phyloP scores from a whole-genome alignment of 2,888 invertebrate species.

The Colletes collaris region DNA sequence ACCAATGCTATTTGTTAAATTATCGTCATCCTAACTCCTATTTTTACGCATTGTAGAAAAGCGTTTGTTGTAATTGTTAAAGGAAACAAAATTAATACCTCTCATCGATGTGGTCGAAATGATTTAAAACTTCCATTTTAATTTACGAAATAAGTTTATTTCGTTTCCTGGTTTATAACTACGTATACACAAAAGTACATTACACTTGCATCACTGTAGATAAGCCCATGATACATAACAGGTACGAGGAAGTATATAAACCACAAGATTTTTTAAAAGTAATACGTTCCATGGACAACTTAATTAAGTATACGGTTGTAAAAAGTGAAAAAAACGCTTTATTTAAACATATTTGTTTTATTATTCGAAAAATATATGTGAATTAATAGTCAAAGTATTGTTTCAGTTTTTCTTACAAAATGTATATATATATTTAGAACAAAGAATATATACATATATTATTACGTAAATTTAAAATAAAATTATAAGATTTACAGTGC shows the following conservation, averaged over 20 bases:
- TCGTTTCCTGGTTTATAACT: background rate
- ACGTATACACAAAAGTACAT: slow-evolving; percentile 1
- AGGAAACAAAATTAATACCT: slow-evolving; percentile 44
- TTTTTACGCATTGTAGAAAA: background rate
- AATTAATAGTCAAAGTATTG: too few species aligned
- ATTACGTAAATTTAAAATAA: too few species aligned
- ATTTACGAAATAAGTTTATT: slow-evolving; percentile 11
- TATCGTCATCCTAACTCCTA: background rate
- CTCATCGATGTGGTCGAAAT: slow-evolving; percentile 56
- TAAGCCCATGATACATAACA: slow-evolving; percentile 1
- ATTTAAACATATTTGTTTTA: too few species aligned
- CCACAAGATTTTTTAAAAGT: too few species aligned
- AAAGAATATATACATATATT: too few species aligned
- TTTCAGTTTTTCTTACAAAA: too few species aligned
- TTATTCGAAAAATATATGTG: too few species aligned
- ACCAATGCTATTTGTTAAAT: background rate
- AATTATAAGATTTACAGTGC: too few species aligned
- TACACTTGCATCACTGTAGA: slow-evolving; percentile 17
- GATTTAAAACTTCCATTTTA: slow-evolving; percentile 60
- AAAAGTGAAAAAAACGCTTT: background rate
- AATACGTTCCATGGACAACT: background rate
- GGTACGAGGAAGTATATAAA: slow-evolving; percentile 5
- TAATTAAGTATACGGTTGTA: background rate
- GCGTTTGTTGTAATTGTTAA: background rate
- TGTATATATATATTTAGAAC: too few species aligned